These are phyloP conservation scores for Catocala fraxini DNA, from an alignment of 2,888 invertebrate genomes.

Conservation along the genomic window DNA sequence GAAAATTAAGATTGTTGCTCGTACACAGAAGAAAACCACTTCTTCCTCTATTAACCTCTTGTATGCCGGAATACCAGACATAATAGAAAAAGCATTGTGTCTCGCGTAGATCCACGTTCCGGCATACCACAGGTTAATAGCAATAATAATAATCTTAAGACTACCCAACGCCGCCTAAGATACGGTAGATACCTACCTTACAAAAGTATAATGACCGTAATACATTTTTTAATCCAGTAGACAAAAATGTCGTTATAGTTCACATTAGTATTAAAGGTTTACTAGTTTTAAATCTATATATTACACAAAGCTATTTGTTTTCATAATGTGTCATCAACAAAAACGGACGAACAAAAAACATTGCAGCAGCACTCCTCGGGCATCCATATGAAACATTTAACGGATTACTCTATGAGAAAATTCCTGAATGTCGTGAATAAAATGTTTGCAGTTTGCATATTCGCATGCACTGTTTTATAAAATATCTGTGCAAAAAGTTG, in stretches of 20 bases:
- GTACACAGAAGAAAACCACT: no score
- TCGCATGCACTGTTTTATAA: slow-evolving; percentile 5
- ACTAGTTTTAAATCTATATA: background rate
- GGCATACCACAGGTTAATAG: no score
- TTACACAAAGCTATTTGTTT: background rate
- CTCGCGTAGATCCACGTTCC: no score
- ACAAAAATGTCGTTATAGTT: background rate
- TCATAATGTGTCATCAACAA: background rate
- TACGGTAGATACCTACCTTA: background rate
- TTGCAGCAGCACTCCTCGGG: background rate
- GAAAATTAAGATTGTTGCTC: no score
- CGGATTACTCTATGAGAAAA: slow-evolving; percentile 12
- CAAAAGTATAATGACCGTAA: background rate
- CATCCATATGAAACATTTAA: slow-evolving; percentile 23
- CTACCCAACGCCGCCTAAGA: no score
- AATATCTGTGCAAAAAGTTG: slow-evolving; percentile 8
- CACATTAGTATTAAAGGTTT: no score
- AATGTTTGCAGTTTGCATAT: slow-evolving; percentile 13
- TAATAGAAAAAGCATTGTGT: no score
- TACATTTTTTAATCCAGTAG: background rate
- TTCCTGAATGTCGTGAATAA: slow-evolving; percentile 6
- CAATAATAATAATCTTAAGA: no score
- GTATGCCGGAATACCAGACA: no score
- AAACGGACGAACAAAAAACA: background rate
- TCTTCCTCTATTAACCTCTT: no score